Conservation (phyloP, 2,113 vertebrate species). For the Potamarius usumacintae region DNA sequence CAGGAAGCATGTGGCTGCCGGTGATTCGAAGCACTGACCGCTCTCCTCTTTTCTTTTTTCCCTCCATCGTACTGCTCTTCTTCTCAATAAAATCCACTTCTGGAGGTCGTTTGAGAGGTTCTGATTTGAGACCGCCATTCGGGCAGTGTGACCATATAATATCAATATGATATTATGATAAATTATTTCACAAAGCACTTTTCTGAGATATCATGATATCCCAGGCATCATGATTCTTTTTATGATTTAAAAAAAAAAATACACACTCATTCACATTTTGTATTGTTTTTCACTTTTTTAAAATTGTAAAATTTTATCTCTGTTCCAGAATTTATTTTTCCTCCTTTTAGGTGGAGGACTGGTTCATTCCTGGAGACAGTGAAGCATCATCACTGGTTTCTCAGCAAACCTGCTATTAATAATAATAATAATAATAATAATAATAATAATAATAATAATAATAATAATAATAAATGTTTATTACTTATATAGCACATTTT, state of each 20-base stretch:
- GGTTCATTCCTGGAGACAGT: neutral
- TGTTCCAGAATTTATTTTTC: neutral
- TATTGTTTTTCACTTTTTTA: too few relatives aligned
- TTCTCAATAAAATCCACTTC: neutral
- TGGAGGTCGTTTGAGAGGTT: neutral
- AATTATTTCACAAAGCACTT: neutral
- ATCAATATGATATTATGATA: neutral
- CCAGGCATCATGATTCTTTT: neutral
- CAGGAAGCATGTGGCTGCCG: slow-evolving; percentile 32
- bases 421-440: too few relatives aligned
- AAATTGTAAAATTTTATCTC: too few relatives aligned
- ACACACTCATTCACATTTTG: neutral
- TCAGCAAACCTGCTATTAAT: neutral
- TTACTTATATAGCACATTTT: too few relatives aligned
- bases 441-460: too few relatives aligned
- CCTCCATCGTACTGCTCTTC: neutral
- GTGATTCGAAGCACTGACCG: neutral
- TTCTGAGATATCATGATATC: neutral
- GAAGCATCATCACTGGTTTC: neutral
- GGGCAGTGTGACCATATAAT: neutral
- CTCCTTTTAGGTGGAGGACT: neutral
- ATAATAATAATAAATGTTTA: too few relatives aligned
- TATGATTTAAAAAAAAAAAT: neutral
- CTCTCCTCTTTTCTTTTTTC: neutral
- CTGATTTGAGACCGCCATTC: neutral